phyloP scores from a whole-genome alignment of 2,113 vertebrate species.

The Boleophthalmus pectinirostris region DNA sequence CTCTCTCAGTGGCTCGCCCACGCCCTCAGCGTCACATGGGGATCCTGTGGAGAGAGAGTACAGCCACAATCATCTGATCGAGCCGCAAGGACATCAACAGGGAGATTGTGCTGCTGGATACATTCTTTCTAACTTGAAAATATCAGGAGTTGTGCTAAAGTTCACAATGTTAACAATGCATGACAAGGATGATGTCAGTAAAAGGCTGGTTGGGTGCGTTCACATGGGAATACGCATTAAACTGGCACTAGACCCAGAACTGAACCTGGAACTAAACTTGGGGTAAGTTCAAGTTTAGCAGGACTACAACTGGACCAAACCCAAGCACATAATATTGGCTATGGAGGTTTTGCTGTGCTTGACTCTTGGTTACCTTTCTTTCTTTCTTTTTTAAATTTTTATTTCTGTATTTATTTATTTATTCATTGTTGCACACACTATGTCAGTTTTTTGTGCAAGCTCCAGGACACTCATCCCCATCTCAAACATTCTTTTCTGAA shows the following conservation, averaged over 20 bases:
- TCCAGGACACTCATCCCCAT: background rate
- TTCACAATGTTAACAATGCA: conserved; percentile 10
- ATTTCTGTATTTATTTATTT: too few species aligned
- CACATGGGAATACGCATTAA: too few species aligned
- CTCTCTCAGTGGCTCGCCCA: conserved; percentile 10
- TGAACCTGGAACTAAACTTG: background rate
- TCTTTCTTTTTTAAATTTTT: too few species aligned
- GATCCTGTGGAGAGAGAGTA: conserved; percentile 16
- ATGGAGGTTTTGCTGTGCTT: background rate
- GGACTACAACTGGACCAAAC: background rate
- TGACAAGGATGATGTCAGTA: background rate
- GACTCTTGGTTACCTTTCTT: background rate
- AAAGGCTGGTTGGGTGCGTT: background rate
- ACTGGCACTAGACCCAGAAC: background rate
- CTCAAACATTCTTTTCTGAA: background rate
- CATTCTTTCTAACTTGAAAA: conserved; percentile 29
- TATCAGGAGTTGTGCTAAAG: conserved; percentile 15
- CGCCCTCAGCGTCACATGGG: conserved; percentile 57
- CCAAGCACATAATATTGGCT: background rate
- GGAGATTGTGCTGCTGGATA: conserved; percentile 27
- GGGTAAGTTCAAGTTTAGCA: too few species aligned
- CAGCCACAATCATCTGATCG: conserved; percentile 65
- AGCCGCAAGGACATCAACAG: conserved; percentile 9
- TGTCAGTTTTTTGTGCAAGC: background rate
- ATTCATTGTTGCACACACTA: too few species aligned